phyloP scores from a whole-genome alignment of 2,113 vertebrate species.

The Otus sunia region DNA sequence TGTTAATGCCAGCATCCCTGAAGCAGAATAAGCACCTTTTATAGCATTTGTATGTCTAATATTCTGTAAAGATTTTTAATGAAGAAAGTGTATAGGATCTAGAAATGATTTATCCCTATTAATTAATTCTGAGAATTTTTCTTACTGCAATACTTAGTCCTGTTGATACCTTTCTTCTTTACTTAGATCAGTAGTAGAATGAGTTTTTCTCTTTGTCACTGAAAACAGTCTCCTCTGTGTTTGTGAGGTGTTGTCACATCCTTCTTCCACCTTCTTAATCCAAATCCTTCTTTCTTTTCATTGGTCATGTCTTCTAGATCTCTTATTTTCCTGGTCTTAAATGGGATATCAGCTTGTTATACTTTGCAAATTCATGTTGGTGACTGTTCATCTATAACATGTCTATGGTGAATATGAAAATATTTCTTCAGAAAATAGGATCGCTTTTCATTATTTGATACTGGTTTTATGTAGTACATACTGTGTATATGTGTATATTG shows the following conservation, averaged over 20 bases:
- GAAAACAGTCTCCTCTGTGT: not conserved
- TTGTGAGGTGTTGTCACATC: not conserved
- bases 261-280: not conserved
- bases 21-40: not conserved
- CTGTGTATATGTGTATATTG: not conserved
- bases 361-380: not conserved
- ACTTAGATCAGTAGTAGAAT: not conserved
- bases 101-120: not conserved
- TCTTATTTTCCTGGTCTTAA: not conserved
- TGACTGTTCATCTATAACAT: not conserved
- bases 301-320: not conserved
- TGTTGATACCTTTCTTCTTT: not conserved
- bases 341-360: not conserved
- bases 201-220: not conserved
- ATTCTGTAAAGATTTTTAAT: not conserved
- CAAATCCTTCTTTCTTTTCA: not conserved
- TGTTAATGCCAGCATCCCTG: not conserved
- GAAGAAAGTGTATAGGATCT: not conserved
- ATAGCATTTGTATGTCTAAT: not conserved
- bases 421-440: not conserved
- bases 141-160: not conserved
- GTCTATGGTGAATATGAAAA: not conserved
- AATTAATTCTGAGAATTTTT: not conserved
- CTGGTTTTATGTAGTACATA: not conserved
- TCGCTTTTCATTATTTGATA: not conserved